Base-by-base conservation (phyloP, 2,797 vertebrate genomes). In the Molothrus aeneus region DNA sequence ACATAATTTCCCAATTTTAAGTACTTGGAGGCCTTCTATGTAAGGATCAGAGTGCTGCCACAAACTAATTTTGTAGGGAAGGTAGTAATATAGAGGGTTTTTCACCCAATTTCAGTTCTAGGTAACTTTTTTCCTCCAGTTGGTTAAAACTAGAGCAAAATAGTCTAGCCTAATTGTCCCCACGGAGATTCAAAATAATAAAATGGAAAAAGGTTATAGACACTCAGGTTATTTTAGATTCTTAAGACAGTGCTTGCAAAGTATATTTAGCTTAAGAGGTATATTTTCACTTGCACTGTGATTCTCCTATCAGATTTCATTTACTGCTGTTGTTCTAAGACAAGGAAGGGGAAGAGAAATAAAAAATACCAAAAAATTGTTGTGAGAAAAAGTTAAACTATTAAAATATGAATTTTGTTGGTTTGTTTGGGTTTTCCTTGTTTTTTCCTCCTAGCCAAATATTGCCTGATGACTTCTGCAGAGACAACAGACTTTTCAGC, bases 91-190 rank as follows among this genome's bases (percentile, higher is more conserved):
- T 21, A 10, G 28, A 59, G 9, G 5, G 2, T 2, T 66, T 71
- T 78, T 8, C 13, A 40, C 3, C 3, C 15, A 28, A 5, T 69
- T 77, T 61, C 3, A 57, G 8, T 31, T 6, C 4, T 38, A 9
- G 5, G 2, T 57, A n/a, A 36, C 7, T 18, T 7, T 64, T 29
- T 60, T 51, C 7, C 57, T 59, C 21, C 2, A 17, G 3, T 2
- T 22, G 1, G 5, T 54, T 59, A 43, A 78, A 86, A 43, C 8
- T 34, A 9, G 5, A 72, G 6, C 11, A 82, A 85, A 85, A 61
- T 31, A 32, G 13, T 69, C 10, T 29, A 40, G 1, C 0, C 0
- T 40, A 65, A 21, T 43, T 64, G 0, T 42, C 5, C 8, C 5
- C 5, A 26, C 1, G 21, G 7, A 64, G 2, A 50, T 42, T 66